phyloP scores from a whole-genome alignment of 2,888 invertebrate species.

The Trichopria drosophilae region DNA sequence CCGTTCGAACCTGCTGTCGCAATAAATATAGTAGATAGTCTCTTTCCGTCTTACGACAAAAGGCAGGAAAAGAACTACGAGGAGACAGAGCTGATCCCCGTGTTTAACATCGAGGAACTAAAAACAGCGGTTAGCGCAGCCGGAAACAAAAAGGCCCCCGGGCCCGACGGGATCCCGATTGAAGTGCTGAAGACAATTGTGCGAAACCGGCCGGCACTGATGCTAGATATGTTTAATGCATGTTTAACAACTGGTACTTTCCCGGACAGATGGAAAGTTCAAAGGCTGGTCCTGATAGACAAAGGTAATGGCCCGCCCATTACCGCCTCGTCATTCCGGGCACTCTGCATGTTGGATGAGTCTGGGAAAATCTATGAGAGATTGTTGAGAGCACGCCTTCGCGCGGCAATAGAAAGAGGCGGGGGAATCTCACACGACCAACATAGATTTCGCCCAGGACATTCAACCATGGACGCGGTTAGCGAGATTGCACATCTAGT shows the following conservation, averaged over 20 bases:
- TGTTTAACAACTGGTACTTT: slow-evolving; percentile 27
- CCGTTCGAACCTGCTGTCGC: background rate
- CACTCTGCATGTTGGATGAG: slow-evolving; percentile 22
- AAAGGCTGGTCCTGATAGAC: slow-evolving; percentile 25
- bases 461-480: slow-evolving; percentile 30
- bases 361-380: slow-evolving; percentile 31
- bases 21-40: background rate
- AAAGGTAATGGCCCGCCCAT: slow-evolving; percentile 29
- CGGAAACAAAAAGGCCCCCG: slow-evolving; percentile 24
- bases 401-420: slow-evolving; percentile 16
- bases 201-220: slow-evolving; percentile 9
- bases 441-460: slow-evolving; percentile 28
- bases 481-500: slow-evolving; percentile 21
- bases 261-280: slow-evolving; percentile 20
- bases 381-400: slow-evolving; percentile 29
- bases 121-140: slow-evolving; percentile 2
- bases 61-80: no score
- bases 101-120: background rate
- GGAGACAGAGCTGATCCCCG: no score
- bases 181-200: slow-evolving; percentile 15
- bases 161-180: slow-evolving; percentile 25
- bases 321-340: slow-evolving; percentile 26
- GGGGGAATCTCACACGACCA: slow-evolving; percentile 30
- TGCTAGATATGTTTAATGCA: slow-evolving; percentile 25
- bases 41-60: background rate